Evolutionary conservation across 2,797 vertebrate genomes (phyloP).

Genomic region (Echiichthys vipera): DNA sequence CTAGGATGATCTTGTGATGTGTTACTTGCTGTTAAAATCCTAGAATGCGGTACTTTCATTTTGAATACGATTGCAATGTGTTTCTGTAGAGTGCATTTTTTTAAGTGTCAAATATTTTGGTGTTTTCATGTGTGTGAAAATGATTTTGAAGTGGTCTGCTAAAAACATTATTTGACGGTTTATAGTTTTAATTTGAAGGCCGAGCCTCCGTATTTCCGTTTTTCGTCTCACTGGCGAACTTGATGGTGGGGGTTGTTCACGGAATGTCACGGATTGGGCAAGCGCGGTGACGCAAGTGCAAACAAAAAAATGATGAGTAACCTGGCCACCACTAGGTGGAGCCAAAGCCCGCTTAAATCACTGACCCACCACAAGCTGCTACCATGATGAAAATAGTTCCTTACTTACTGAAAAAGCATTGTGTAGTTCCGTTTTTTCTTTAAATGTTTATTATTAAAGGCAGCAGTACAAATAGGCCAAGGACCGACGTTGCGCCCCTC

Average conservation of each 20-base stretch:
- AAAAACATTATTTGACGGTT: background rate
- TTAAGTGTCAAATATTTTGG: background rate
- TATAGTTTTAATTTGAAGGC: conserved; percentile 42
- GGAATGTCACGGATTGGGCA: conserved; percentile 29
- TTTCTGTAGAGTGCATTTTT: background rate
- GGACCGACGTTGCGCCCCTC: too few relatives aligned
- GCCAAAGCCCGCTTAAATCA: conserved; percentile 19
- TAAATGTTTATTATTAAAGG: background rate
- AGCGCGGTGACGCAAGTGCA: conserved; percentile 52
- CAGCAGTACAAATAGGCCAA: background rate
- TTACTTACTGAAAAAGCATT: background rate
- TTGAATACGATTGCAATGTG: background rate
- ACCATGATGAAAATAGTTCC: background rate
- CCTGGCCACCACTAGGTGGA: conserved; percentile 32
- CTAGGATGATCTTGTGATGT: background rate
- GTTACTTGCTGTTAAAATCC: too few relatives aligned
- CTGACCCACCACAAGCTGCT: background rate
- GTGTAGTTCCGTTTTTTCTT: background rate
- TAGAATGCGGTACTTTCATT: background rate
- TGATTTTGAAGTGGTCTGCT: background rate
- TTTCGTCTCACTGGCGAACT: background rate
- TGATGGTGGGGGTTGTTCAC: background rate
- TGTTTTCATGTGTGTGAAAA: background rate
- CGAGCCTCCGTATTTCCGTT: accelerated
- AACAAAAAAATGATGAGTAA: accelerated